Conservation (phyloP, 1,140 invertebrate species). For the Euwallacea similis region DNA sequence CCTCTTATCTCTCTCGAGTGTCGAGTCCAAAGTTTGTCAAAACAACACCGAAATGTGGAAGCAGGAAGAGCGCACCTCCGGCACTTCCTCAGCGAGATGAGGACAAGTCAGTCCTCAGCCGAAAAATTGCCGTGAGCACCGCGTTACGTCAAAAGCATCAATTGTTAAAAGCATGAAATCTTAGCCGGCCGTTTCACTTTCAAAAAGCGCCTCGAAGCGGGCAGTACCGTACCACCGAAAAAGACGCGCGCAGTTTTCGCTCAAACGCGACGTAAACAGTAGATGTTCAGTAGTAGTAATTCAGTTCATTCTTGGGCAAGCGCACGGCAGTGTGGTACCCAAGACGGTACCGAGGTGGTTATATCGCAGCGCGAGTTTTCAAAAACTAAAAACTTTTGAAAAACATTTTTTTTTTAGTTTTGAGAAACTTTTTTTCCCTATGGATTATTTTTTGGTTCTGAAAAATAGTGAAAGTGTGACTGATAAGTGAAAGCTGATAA, state of each 20-base stretch:
- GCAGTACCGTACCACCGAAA: slow-evolving; percentile 9
- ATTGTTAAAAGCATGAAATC: slow-evolving; percentile 47
- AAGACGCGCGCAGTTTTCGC: neutral
- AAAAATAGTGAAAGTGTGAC: slow-evolving; percentile 45
- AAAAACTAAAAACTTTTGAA: too few species aligned
- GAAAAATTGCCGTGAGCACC: neutral
- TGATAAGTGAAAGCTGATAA: slow-evolving; percentile 51
- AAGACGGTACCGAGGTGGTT: slow-evolving; percentile 36
- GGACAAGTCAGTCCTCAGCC: neutral
- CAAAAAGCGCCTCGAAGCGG: slow-evolving; percentile 46
- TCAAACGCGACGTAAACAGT: neutral
- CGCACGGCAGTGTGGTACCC: slow-evolving; percentile 54
- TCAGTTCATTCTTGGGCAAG: slow-evolving; percentile 53
- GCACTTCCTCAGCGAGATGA: neutral
- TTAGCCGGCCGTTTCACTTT: slow-evolving; percentile 51
- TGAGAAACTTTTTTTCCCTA: too few species aligned
- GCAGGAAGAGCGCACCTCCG: neutral
- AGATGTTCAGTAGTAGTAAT: slow-evolving; percentile 45
- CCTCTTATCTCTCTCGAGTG: too few species aligned
- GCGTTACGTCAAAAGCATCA: slow-evolving; percentile 41
- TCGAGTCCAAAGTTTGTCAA: too few species aligned
- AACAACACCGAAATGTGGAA: neutral
- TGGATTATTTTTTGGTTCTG: too few species aligned
- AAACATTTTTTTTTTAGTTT: too few species aligned
- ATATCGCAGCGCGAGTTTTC: too few species aligned